Base-by-base conservation (phyloP, 2,113 vertebrate genomes). In the Chionis minor region DNA sequence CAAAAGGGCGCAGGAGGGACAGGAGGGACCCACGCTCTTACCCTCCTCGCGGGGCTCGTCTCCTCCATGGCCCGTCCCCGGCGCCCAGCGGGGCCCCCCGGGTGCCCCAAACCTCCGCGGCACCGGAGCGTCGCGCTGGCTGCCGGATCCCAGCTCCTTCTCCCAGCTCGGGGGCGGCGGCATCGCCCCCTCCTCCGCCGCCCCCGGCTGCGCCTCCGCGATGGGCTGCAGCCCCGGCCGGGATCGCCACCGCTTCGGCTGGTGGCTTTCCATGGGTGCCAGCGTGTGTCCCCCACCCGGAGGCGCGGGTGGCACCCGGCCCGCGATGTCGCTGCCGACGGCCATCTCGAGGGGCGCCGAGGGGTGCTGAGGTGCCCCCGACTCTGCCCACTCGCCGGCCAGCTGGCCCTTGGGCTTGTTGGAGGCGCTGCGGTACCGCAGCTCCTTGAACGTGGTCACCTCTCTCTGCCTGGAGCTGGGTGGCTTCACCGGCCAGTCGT, bases 401-500 rank as follows among this genome's bases (percentile, higher is more conserved):
- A 15, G 21, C 62, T 81, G 98, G 23, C 90, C 96, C 81, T 75
- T 91, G 92, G 97, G 98, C 94, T 98, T 99, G 96, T 90, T 98
- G 82, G 88, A 70, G 6, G 71, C 72, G 8, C 75, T 98, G 52
- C 99, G 98, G 94, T 98, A 98, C 27, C 99, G 98, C 81, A 99
- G 96, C 96, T 99, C 99, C 97, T 99, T 99, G 96, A 99, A 99
- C 2, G 99, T 99, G 28, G 99, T 99, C 92, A 99, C 98, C 81
- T 99, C 99, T 44, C 98, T 98, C 35, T 97, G 98, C 17, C 56
- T 47, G 80, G 91, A 30, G 40, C 93, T 6, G 40, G 40, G 85
- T 33, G 94, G 94, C 22, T 38, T 23, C 52, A 13, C 98, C 67
- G 86, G 98, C 95, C 47, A 97, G 90, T 81, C 98, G 35, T 88